These are phyloP conservation scores for Nomada goodeniana DNA, from an alignment of 2,888 invertebrate genomes.

Conservation along the genomic window DNA sequence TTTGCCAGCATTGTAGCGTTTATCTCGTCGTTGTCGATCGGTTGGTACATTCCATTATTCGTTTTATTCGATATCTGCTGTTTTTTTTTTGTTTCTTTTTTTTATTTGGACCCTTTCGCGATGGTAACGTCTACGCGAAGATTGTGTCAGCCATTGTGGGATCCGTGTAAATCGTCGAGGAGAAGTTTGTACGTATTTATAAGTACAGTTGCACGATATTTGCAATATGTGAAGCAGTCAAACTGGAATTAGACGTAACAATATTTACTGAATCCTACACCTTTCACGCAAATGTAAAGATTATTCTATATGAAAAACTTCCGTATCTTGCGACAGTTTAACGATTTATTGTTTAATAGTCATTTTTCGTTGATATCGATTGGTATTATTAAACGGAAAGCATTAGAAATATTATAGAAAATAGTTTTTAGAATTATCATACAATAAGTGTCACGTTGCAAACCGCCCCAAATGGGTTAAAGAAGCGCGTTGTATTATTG, in stretches of 20 bases:
- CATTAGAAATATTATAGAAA: background rate
- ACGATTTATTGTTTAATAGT: background rate
- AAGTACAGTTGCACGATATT: constrained; percentile 7
- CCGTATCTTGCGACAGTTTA: background rate
- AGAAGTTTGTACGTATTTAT: background rate
- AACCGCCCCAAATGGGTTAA: constrained; percentile 31
- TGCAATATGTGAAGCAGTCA: constrained; percentile 5
- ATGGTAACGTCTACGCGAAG: constrained; percentile 35
- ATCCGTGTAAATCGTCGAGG: background rate
- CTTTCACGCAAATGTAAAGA: background rate
- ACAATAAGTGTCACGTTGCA: background rate
- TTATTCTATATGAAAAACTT: background rate
- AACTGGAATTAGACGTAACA: background rate
- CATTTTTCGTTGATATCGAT: constrained; percentile 21
- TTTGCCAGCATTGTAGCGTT: background rate
- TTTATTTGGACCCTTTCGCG: constrained; percentile 44
- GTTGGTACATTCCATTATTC: constrained; percentile 11
- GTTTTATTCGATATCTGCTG: background rate
- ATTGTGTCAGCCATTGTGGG: background rate
- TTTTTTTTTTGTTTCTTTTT: background rate
- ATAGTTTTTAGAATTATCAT: background rate
- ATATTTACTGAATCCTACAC: background rate
- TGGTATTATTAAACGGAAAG: background rate
- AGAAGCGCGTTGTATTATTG: background rate
- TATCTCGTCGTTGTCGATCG: constrained; percentile 32